Base-by-base conservation (phyloP, 1,140 invertebrate genomes). In the Euschistus heros region DNA sequence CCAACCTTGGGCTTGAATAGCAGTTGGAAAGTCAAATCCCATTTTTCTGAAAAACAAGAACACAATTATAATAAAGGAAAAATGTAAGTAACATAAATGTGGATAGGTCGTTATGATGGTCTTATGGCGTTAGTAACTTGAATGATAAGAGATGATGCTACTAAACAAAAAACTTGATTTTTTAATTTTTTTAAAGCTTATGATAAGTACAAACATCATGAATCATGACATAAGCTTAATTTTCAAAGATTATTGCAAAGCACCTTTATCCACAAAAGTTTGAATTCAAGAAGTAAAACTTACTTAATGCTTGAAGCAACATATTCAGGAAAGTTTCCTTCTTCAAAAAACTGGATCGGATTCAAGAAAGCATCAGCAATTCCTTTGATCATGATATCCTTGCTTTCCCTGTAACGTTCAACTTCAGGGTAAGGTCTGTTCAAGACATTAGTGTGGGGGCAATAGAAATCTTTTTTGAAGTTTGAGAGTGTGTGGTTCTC, bases 301-400 rank as follows among this genome's bases (percentile, higher is more conserved):
- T 93, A 93, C 68, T 84, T 81, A 63, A 92, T 87, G 69, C 86
- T 84, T 52, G 82, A 81, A 73, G 84, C 80, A 0, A 88, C 83
- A 73, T 86, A 87, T 70, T 89, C 87, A 57, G 91, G 89, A 70
- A 92, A 86, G 70, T 84, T 84, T 24, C 81, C 85, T 78, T 94
- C 91, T 30, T 87, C 82, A 76, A 93, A 93, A 66, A 79, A 79
- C 69, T 88, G 81, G 69, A 92, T 87, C 33, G 91, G 87, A 71
- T 88, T 85, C 33, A 37, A 37, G 13, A 37, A 37, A 13, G 33
- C 33, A 26, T 57, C 20, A 71, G 78, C 76, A 1, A 81, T 76
- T 46, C 92, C 91, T 70, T 85, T 85, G 0, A 93, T 77, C n/a
- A 90, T 92, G 54, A 94, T 90, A 72, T 92, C 83, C 71, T 92